Base-by-base conservation (phyloP, 1,140 invertebrate species). In the Nautilus pompilius region DNA sequence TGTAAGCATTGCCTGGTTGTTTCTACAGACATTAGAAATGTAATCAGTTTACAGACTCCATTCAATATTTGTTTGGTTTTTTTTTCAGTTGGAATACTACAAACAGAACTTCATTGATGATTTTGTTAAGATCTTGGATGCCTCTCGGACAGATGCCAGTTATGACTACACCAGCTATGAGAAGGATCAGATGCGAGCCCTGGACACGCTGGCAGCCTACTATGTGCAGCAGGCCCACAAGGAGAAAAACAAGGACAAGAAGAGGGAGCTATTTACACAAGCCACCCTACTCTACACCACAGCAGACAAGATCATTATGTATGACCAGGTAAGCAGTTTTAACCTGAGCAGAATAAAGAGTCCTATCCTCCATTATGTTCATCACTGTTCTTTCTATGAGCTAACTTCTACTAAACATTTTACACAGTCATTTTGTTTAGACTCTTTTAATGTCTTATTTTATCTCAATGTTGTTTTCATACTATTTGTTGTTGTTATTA, bases 241-340 rank as follows among this genome's bases (percentile, higher is more conserved):
- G 57, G 96, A 99, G 77, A 96, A 98, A 74, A 91, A 93, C 63
- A 97, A 97, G 76, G 95, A 98, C 68, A 93, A 92, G 71, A 97
- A 96, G 79, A 88, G 92, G 67, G 96, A 99, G 70, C 85, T 97
- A 2, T 99, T 99, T 77, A 93, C 91, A 20, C 97, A 98, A 87
- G 98, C 98, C 0, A 99, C 95, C 5, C 85, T 96, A 41, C 81
- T 99, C 1, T 99, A 99, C 79, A 99, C 96, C 0, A 96, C 94
- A 65, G 97, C 96, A 30, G 98, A 99, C 80, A 98, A 98, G 86
- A 99, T 99, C 79, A 96, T 98, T 70, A 99, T 99, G 96, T 99
- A 99, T 84, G 96, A 99, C 82, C 95, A 96, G 87, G 91, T 92
- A 85, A 22, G 69, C 51, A 32, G 46, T 24, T 17, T 36, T 1